A percentile compares a stretch with the other conserved stretches of the same genome.
phyloP scores from a whole-genome alignment of 2,797 vertebrate species.

The Setipinna tenuifilis region DNA sequence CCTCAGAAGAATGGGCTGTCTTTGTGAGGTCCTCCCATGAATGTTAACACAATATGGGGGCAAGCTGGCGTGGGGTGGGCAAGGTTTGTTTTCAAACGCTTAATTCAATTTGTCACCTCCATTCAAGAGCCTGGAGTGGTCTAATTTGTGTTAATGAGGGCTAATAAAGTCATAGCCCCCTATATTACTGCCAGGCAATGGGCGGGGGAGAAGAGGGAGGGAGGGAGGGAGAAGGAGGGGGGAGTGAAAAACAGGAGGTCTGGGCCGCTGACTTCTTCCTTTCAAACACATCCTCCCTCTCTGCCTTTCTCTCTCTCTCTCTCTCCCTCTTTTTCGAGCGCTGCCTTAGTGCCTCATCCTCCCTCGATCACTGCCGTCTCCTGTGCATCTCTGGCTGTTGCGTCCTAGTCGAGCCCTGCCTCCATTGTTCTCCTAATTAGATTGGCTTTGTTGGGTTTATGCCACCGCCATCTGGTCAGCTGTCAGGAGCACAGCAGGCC shows the following conservation, averaged over 20 bases:
- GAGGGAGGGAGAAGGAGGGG: slow-evolving; percentile 32
- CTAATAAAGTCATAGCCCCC: slow-evolving; percentile 85
- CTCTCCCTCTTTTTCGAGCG: slow-evolving; percentile 7
- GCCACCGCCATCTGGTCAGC: slow-evolving; percentile 80
- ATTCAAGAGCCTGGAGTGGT: slow-evolving; percentile 78
- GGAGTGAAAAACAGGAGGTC: slow-evolving; percentile 27
- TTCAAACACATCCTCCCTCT: slow-evolving; percentile 26
- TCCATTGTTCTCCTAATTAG: slow-evolving; percentile 82
- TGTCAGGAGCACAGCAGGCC: slow-evolving; percentile 61
- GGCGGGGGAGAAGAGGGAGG: slow-evolving; percentile 55
- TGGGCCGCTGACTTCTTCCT: slow-evolving; percentile 28
- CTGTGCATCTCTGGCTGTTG: slow-evolving; percentile 36
- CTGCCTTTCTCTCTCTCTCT: slow-evolving; percentile 43
- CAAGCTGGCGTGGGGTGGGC: slow-evolving; percentile 69
- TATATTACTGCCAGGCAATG: slow-evolving; percentile 74
- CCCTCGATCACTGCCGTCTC: slow-evolving; percentile 59
- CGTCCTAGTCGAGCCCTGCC: slow-evolving; percentile 50
- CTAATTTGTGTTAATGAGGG: slow-evolving; percentile 88
- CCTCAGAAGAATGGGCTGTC: slow-evolving; percentile 63
- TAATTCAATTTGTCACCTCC: slow-evolving; percentile 85
- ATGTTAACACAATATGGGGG: slow-evolving; percentile 78
- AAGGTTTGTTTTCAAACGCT: slow-evolving; percentile 80
- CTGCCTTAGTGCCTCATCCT: slow-evolving; percentile 37
- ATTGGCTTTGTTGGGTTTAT: slow-evolving; percentile 80
- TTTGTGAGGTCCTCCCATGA: slow-evolving; percentile 66